Conservation (phyloP, 2,888 invertebrate species). For the Drosophila siamana region DNA sequence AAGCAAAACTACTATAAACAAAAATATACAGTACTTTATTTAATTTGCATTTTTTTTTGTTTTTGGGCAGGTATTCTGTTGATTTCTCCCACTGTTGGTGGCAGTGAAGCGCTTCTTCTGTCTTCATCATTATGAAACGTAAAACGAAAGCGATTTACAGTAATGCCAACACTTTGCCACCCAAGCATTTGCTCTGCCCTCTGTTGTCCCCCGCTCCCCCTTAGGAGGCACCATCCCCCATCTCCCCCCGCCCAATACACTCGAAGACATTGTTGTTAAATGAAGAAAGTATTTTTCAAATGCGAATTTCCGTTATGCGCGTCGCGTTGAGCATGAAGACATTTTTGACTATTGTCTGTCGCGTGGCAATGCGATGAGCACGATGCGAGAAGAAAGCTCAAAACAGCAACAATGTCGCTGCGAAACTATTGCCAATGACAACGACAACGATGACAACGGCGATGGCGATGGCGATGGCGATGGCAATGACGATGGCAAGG, state of each 20-base stretch:
- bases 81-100: constrained; percentile 56
- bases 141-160: constrained; percentile 82
- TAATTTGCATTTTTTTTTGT: constrained; percentile 4
- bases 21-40: neutral
- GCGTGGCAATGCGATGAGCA: constrained; percentile 38
- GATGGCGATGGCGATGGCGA: constrained; percentile 20
- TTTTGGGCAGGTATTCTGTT: constrained; percentile 24
- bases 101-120: constrained; percentile 37
- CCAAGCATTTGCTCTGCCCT: constrained; percentile 37
- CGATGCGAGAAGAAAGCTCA: constrained; percentile 56
- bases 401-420: constrained; percentile 72
- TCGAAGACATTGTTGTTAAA: constrained; percentile 78
- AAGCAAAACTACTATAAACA: neutral
- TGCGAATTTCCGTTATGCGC: constrained; percentile 81
- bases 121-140: constrained; percentile 79
- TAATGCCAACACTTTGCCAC: constrained; percentile 80
- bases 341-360: constrained; percentile 78
- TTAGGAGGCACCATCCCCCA: constrained; percentile 3
- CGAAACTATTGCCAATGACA: constrained; percentile 79
- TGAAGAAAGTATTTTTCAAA: constrained; percentile 82
- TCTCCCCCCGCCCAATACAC: constrained; percentile 15
- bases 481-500: constrained; percentile 13
- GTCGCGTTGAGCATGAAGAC: constrained; percentile 77
- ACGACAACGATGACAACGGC: constrained; percentile 49
- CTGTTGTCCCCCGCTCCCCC: neutral